Conservation (phyloP, 2,797 vertebrate genomes). For the Enteromius viviparus region DNA sequence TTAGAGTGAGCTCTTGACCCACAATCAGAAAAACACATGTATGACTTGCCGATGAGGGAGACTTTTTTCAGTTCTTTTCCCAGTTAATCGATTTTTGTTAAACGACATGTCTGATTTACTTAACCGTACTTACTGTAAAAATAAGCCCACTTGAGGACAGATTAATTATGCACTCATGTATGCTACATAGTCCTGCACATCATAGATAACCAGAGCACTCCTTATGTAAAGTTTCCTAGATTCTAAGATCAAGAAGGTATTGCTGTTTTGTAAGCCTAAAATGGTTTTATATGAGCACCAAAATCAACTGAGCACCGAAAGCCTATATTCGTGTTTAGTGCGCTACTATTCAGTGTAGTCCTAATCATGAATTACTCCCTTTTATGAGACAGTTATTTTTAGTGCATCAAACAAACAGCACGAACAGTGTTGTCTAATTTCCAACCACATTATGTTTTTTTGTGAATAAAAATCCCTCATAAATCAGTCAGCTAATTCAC, state of each 20-base stretch:
- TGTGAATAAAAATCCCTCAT: neutral
- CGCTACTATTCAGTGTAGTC: neutral
- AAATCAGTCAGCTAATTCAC: conserved; percentile 2
- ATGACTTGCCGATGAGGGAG: neutral
- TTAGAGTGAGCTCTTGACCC: conserved; percentile 10
- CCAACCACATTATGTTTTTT: neutral
- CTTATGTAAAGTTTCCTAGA: conserved; percentile 1
- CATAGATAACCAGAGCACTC: neutral
- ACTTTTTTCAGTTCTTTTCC: neutral
- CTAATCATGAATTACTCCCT: neutral
- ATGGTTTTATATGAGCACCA: neutral
- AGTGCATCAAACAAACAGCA: neutral
- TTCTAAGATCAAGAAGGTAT: neutral
- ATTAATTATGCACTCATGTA: neutral
- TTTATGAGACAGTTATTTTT: neutral
- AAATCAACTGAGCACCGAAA: neutral
- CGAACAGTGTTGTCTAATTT: neutral
- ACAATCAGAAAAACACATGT: conserved; percentile 16
- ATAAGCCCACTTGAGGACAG: conserved; percentile 14
- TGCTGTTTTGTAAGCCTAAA: neutral
- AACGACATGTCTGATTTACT: neutral
- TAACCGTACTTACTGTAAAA: conserved; percentile 25
- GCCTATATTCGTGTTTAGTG: neutral
- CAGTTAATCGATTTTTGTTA: conserved; percentile 8
- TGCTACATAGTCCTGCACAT: neutral